Evolutionary conservation across 2,113 vertebrate genomes (phyloP), one percentile per base, ranked within the genome.

Genomic region (Poeciliopsis turrubarensis): DNA sequence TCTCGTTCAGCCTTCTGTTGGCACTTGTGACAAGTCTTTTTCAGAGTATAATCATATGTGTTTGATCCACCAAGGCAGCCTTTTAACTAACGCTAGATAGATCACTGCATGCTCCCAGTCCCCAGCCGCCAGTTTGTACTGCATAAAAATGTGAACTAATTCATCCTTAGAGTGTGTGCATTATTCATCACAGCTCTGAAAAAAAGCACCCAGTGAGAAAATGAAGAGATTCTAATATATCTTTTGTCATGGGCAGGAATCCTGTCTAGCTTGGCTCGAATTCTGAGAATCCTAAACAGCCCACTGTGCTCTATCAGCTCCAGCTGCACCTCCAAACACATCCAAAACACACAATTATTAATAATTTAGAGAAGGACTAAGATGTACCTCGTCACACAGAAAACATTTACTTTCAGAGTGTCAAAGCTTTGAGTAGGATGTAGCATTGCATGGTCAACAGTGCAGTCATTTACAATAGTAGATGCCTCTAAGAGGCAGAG

Each of bases 141-240:
- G 69, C 77, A 77, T 84, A 15, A 80, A 82, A 78, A 79, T 85
- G 19, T 79, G 25, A 73, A 76, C 66, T 70, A 82, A 83, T 89
- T 90, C 75, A 70, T 84, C 82, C 75, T 77, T 60, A 39, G 85
- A 72, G 80, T 69, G 31, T 1, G 73, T 70, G 26, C 65, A 81
- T 86, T 85, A 86, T 91, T 91, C 81, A 90, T 82, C 68, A 60
- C 70, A 73, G 69, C 73, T 44, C 83, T 72, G 77, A 77, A 86
- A 72, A 57, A 57, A 75, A 73, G 27, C 80, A 83, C 79, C 78
- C 31, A 70, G 63, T 37, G 76, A 68, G 77, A 83, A 84, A 86
- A 83, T 76, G 22, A 88, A 87, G 82, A 13, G 47, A 72, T 65
- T 80, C 63, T 60, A 83, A 79, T 84, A 72, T 60, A 84, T 86